Base-by-base conservation (phyloP, 2,797 vertebrate genomes). In the Botia almorhae region DNA sequence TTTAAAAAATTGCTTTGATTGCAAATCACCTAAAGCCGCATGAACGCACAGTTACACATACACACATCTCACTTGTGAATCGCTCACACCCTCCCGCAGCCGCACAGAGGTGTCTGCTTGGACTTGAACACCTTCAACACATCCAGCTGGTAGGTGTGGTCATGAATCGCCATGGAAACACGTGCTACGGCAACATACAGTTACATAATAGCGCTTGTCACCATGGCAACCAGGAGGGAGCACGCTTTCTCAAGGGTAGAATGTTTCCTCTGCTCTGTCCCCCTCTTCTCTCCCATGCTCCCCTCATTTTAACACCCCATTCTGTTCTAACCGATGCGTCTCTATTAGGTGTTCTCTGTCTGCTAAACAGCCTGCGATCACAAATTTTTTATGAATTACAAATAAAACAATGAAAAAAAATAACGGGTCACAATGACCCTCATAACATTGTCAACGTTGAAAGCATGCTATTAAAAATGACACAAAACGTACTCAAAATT, bases 271-370 rank as follows among this genome's bases (percentile, higher is more conserved):
- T 82, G 89, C 68, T 80, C 69, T 80, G 69, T 81, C 39, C 86
- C 90, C 93, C 89, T 83, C 92, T 84, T 11, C n/a, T n/a, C 39
- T 29, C 23, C 14, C 46, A 90, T 88, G 89, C 87, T 65, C 90
- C 91, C 91, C 95, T 96, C 96, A 95, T 94, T 96, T 97, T 92
- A 93, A 93, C 91, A 93, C 95, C 94, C 95, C 94, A 96, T 96
- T 96, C 10, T 97, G 21, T 21, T 61, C 36, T 4, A 53, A 65
- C 16, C 23, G 29, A 61, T 26, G 33, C 21, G 17, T 69, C n/a
- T 21, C 26, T 3, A 7, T 23, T 53, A 39, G 36, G 4, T 2
- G 13, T 77, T 68, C 3, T 39, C 50, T 23, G 13, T n/a, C 5
- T 16, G 1, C 0, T 7, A 36, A 13, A 8, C 23, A 39, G 19